A percentile compares a stretch with the other conserved stretches of the same genome.
Conservation (phyloP, 53 echinoderm and acorn worm species). For the Actinopyga echinites region DNA sequence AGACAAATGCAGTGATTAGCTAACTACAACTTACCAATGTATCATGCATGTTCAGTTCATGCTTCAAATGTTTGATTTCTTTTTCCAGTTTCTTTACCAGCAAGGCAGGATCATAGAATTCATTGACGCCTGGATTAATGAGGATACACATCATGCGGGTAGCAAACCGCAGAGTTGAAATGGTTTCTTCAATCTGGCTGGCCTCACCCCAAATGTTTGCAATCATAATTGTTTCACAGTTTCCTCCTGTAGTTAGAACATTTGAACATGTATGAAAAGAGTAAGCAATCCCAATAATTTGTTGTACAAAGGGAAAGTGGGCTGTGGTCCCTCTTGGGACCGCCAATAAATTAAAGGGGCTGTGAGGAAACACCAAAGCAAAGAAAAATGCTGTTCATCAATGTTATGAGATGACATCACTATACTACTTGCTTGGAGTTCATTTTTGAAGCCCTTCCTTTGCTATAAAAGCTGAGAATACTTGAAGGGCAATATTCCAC, state of each 20-base stretch:
- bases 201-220: constrained; percentile 95
- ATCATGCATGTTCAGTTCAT: constrained; percentile 96
- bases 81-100: constrained; percentile 94
- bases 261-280: too few relatives aligned
- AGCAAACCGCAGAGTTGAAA: constrained; percentile 93
- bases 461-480: too few relatives aligned
- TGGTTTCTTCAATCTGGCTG: constrained; percentile 91
- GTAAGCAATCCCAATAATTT: too few relatives aligned
- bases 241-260: constrained; percentile 62
- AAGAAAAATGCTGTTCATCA: too few relatives aligned
- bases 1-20: background rate
- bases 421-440: too few relatives aligned
- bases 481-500: too few relatives aligned
- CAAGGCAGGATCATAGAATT: constrained; percentile 89
- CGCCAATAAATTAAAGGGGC: too few relatives aligned
- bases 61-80: constrained; percentile 91
- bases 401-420: too few relatives aligned
- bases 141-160: constrained; percentile 93
- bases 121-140: constrained; percentile 87
- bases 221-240: constrained; percentile 95
- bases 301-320: too few relatives aligned
- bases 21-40: constrained; percentile 73
- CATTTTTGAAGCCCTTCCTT: too few relatives aligned
- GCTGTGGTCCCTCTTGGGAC: too few relatives aligned
- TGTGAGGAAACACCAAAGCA: too few relatives aligned